phyloP scores from a whole-genome alignment of 2,888 invertebrate genomes.

The Macaria liturata region DNA sequence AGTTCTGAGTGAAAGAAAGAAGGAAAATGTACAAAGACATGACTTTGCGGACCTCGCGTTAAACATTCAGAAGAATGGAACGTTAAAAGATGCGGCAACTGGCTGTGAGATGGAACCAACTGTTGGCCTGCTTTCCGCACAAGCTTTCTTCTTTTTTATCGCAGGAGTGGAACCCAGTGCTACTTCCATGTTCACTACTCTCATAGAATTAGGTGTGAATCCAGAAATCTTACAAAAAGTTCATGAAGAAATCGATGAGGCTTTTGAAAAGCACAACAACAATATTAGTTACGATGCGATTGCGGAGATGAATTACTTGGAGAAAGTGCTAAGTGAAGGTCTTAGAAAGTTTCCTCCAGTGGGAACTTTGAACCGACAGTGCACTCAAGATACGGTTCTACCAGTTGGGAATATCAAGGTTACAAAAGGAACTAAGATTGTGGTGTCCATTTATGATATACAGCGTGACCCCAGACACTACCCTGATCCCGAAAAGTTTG shows the following conservation, averaged over 20 bases:
- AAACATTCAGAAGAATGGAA: conserved; percentile 50
- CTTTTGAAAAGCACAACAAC: conserved; percentile 8
- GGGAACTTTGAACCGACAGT: conserved; percentile 48
- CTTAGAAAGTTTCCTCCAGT: conserved; percentile 50
- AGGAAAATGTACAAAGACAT: conserved; percentile 47
- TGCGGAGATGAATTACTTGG: conserved; percentile 3
- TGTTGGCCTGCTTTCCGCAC: conserved; percentile 4
- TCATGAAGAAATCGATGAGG: conserved; percentile 10
- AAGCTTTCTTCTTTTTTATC: conserved; percentile 10
- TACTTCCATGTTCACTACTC: background rate
- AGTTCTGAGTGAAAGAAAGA: conserved; percentile 46
- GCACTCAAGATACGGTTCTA: conserved; percentile 49
- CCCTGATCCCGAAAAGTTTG: conserved; percentile 69
- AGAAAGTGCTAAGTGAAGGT: conserved; percentile 5
- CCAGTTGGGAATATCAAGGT: conserved; percentile 60
- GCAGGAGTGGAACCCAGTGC: conserved; percentile 9
- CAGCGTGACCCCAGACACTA: conserved; percentile 69
- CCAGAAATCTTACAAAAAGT: conserved; percentile 7
- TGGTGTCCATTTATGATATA: conserved; percentile 54
- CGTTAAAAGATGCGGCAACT: conserved; percentile 46
- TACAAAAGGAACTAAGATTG: conserved; percentile 53
- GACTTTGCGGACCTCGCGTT: conserved; percentile 61
- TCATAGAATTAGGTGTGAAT: conserved; percentile 7
- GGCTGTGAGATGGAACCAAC: conserved; percentile 7
- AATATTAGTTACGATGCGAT: background rate